phyloP scores from a whole-genome alignment of 2,888 invertebrate species.

The Geotrupes spiniger region DNA sequence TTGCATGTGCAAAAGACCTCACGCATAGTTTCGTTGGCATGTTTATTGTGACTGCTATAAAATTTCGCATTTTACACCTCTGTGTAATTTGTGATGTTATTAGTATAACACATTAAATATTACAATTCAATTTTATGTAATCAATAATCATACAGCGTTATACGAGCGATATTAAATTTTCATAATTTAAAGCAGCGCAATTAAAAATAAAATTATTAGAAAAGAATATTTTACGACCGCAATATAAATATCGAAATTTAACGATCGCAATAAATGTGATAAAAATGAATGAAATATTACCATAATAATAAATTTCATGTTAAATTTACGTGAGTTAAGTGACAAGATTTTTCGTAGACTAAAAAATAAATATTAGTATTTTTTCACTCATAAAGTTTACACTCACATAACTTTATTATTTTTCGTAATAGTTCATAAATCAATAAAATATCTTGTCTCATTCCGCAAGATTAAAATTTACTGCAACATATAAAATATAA shows the following conservation, averaged over 20 bases:
- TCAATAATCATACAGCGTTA: neutral
- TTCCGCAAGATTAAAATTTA: too few species aligned
- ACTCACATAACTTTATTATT: too few species aligned
- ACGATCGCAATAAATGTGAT: conserved; percentile 21
- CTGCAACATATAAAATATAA: too few species aligned
- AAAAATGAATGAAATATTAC: conserved; percentile 5
- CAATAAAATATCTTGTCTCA: too few species aligned
- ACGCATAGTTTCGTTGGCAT: conserved; percentile 10
- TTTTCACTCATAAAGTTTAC: too few species aligned
- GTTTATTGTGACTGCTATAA: neutral
- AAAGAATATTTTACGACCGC: conserved; percentile 24
- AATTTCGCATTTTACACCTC: conserved; percentile 4
- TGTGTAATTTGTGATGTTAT: conserved; percentile 3
- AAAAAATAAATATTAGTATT: too few species aligned
- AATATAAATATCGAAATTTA: conserved; percentile 24
- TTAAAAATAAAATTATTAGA: conserved; percentile 25
- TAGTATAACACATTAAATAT: neutral
- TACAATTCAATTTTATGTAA: conserved; percentile 3
- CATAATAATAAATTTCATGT: neutral
- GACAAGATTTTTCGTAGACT: too few species aligned
- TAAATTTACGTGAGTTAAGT: too few species aligned
- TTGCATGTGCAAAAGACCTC: conserved; percentile 17
- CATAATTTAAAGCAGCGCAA: conserved; percentile 20
- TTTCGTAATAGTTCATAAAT: too few species aligned
- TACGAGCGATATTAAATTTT: conserved; percentile 15